phyloP scores from a whole-genome alignment of 2,113 vertebrate genomes.

The Poeciliopsis retropinna region DNA sequence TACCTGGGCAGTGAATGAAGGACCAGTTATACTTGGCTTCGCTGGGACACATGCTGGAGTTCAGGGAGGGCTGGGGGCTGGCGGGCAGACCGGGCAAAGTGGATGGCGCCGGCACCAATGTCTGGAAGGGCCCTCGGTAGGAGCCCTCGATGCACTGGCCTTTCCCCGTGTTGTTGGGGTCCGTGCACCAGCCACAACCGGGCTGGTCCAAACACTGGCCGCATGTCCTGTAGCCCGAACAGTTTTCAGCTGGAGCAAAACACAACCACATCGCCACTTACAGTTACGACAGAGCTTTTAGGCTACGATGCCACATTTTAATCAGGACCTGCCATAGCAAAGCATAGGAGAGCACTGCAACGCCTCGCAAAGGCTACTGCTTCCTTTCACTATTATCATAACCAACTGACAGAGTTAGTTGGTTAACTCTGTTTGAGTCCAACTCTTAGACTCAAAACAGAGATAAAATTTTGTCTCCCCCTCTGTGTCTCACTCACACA shows the following conservation, averaged over 20 bases:
- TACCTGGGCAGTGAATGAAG: slow-evolving; percentile 96
- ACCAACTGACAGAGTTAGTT: no score
- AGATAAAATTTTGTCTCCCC: no score
- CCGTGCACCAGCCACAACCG: slow-evolving; percentile 96
- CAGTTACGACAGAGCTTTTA: no score
- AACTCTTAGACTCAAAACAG: no score
- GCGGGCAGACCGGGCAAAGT: slow-evolving; percentile 84
- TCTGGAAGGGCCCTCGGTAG: slow-evolving; percentile 88
- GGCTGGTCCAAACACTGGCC: slow-evolving; percentile 94
- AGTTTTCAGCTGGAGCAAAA: slow-evolving; percentile 88
- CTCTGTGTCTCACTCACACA: no score
- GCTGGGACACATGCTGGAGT: slow-evolving; percentile 87
- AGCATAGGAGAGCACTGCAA: no score
- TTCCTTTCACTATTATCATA: no score
- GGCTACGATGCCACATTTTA: no score
- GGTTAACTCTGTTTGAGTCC: no score
- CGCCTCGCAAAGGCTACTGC: no score
- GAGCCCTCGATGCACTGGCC: slow-evolving; percentile 95
- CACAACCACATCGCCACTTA: not conserved
- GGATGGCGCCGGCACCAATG: slow-evolving; percentile 77
- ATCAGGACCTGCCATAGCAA: no score
- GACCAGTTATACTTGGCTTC: slow-evolving; percentile 93
- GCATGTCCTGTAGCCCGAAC: slow-evolving; percentile 94
- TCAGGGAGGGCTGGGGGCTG: slow-evolving; percentile 85
- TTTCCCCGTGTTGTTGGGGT: slow-evolving; percentile 92